A percentile compares a stretch with the other conserved stretches of the same genome.
phyloP scores from a whole-genome alignment of 2,113 vertebrate species.

The Arizona elegans region DNA sequence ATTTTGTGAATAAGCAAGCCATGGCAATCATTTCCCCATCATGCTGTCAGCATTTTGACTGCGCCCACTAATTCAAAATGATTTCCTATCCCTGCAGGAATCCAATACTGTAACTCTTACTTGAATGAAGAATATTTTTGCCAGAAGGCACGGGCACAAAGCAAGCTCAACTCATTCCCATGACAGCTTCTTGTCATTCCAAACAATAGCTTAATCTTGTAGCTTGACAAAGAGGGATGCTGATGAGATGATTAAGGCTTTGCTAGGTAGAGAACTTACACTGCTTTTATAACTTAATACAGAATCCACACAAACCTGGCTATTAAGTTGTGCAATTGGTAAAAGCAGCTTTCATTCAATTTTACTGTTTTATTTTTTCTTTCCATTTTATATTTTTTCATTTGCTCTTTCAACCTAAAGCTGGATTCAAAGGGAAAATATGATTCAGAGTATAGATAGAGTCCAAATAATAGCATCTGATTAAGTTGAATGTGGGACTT shows the following conservation, averaged over 20 bases:
- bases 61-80: not conserved
- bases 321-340: not conserved
- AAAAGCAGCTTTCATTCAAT: not conserved
- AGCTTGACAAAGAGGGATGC: not conserved
- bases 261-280: not conserved
- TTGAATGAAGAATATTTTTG: not conserved
- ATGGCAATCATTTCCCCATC: not conserved
- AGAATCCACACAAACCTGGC: not conserved
- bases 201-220: not conserved
- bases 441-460: not conserved
- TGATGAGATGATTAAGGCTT: not conserved
- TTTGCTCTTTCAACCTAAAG: not conserved
- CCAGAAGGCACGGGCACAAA: not conserved
- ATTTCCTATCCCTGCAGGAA: not conserved
- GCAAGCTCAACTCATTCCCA: not conserved
- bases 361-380: not conserved
- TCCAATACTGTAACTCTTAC: not conserved
- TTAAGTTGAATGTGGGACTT: not conserved
- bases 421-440: not conserved
- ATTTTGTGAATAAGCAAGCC: not conserved
- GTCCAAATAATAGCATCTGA: not conserved
- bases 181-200: not conserved
- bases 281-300: not conserved
- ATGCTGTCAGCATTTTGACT: not conserved
- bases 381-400: not conserved